Base-by-base conservation (phyloP, 2,113 vertebrate species). In the Passer domesticus region DNA sequence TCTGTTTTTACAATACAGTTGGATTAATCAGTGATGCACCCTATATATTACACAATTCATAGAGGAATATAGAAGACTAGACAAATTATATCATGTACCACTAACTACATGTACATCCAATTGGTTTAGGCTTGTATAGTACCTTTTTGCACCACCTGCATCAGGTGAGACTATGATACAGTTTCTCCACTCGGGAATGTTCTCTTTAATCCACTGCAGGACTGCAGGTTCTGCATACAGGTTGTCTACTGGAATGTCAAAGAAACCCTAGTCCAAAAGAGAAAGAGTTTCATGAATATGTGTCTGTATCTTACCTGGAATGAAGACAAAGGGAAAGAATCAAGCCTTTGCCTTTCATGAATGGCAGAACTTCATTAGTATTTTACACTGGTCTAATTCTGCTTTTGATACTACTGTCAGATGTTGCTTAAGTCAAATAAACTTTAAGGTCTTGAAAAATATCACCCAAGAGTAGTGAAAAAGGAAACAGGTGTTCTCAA, bases 231-330 rank as follows among this genome's bases (percentile, higher is more conserved):
- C 99, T 19, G 99, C 99, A 15, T 99, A 99, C 80, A 99, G 90
- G 93, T 99, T 99, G 97, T 99, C 99, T 94, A 99, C 99, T 7
- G 99, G 99, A 37, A 99, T 99, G 96, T 99, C 99, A 47, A 99
- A 99, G 91, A 99, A 99, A 4, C 99, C 99, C 99, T 99, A 77
- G 47, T 59, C 46, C 46, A 10, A 92, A 90, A 77, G 24, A 91
- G 80, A 49, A 83, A 77, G 37, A 72, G 30, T 63, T 73, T 84
- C 8, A 67, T 92, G 5, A 97, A 49, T 39, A 22, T n/a, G 21
- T n/a, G 22, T 47, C 93, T 77, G 23, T 23, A 22, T 35, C 47
- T 67, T 18, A 66, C 12, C 20, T 49, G 33, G 15, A 73, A 94
- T 0, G 0, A 89, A 87, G 25, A 75, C 24, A 89, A 25, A 59